Evolutionary conservation across 2,797 vertebrate species (phyloP).

Genomic region (Bradypus variegatus): DNA sequence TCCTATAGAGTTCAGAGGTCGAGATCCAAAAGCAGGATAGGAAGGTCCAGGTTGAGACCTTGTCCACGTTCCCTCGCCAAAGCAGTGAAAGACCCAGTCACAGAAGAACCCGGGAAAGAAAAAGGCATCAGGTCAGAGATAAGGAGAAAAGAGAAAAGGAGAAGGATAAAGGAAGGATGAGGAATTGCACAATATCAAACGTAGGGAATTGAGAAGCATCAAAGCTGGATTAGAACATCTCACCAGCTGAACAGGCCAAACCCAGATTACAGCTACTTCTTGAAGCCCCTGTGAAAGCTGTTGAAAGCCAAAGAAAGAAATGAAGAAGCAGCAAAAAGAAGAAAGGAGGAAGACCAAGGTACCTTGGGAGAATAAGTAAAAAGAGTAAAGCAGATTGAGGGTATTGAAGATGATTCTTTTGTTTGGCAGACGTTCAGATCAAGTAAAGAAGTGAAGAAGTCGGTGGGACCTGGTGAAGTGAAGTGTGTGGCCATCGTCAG

Average conservation of each 20-base stretch:
- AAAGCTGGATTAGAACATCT: neutral
- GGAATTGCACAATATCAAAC: constrained; percentile 73
- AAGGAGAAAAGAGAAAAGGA: constrained; percentile 78
- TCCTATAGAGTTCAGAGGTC: constrained; percentile 84
- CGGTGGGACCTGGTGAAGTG: neutral
- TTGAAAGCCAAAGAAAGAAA: neutral
- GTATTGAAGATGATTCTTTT: constrained; percentile 96
- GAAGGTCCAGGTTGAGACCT: constrained; percentile 82
- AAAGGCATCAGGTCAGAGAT: constrained; percentile 80
- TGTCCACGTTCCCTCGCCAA: constrained; percentile 80
- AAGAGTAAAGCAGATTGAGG: constrained; percentile 96
- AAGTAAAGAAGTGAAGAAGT: constrained; percentile 88
- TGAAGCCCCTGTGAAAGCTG: neutral
- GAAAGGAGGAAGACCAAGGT: constrained; percentile 77
- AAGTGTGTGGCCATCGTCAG: neutral
- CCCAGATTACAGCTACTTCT: neutral
- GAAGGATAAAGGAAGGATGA: constrained; percentile 80
- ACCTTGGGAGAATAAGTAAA: constrained; percentile 92
- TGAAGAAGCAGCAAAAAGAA: neutral
- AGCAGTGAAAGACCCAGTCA: constrained; percentile 80
- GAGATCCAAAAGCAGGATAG: constrained; percentile 83
- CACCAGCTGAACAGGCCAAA: neutral
- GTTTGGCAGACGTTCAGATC: constrained; percentile 95
- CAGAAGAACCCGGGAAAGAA: constrained; percentile 77
- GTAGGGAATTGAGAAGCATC: constrained; percentile 51